These are phyloP conservation scores for Thymelicus sylvestris DNA, from an alignment of 2,888 invertebrate genomes.

Conservation along the genomic window DNA sequence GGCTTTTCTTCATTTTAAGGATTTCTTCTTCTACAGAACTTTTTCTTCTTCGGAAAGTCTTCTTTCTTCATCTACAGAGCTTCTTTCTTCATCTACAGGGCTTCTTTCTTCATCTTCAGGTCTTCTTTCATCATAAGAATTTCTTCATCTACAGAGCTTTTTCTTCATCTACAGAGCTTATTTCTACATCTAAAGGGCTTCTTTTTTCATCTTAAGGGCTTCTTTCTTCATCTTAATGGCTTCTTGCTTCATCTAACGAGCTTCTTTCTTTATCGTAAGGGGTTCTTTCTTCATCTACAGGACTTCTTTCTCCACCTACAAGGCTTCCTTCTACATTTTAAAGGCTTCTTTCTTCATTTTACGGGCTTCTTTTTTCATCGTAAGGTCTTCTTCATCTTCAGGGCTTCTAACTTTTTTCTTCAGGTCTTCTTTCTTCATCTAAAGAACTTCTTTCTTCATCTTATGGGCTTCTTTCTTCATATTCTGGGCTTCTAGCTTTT, in stretches of 20 bases:
- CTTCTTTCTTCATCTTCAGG: slow-evolving; percentile 14
- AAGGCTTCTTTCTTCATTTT: slow-evolving; percentile 30
- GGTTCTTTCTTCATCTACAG: slow-evolving; percentile 17
- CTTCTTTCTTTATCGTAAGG: slow-evolving; percentile 16
- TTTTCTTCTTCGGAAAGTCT: not conserved
- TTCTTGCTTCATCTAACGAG: not conserved
- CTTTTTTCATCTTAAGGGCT: not conserved
- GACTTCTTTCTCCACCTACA: slow-evolving; percentile 19
- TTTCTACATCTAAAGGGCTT: not conserved
- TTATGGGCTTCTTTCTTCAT: no score
- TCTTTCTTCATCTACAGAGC: slow-evolving; percentile 21
- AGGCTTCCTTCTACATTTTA: slow-evolving; percentile 8
- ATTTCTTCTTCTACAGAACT: slow-evolving; percentile 7
- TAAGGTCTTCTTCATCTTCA: no score
- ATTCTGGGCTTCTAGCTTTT: no score
- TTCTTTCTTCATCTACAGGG: slow-evolving; percentile 22
- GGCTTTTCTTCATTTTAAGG: not conserved
- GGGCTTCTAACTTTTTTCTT: no score
- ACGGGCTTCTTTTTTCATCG: not conserved
- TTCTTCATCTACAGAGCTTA: slow-evolving; percentile 24
- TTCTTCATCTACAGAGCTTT: slow-evolving; percentile 4
- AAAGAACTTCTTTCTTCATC: no score
- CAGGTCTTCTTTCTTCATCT: no score
- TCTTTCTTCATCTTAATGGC: not conserved
- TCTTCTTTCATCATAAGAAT: no score